Evolutionary conservation across 2,113 vertebrate species (phyloP), one percentile per base, ranked within the genome.

Genomic region (Urocynchramus pylzowi): DNA sequence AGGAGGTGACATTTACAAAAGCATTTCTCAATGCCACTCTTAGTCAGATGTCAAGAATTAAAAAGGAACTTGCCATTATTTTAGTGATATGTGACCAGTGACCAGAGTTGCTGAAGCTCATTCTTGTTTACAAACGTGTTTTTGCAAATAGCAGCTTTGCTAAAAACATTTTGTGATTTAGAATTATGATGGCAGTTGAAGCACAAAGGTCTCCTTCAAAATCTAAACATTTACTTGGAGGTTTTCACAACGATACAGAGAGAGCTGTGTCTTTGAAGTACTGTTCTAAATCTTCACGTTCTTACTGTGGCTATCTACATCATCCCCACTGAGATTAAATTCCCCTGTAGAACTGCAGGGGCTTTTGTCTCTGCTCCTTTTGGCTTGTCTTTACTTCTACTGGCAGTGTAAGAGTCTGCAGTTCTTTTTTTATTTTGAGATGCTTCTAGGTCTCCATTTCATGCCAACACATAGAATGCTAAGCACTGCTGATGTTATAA

Each of bases 321-420:
- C 19, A 64, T 35, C 6, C 2, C 4, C 31, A 41, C 0, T 9
- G 68, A 57, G 28, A 70, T 49, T n/a, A 37, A 6, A 5, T 52
- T 86, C 20, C 41, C 12, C 8, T 30, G 2, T 24, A 35, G 37
- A 80, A 37, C 11, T 47, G 11, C 45, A 54, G 18, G 18, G 18
- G 27, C 9, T 77, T 84, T 35, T 53, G 10, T 53, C 42, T 88
- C n/a, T 71, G 8, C 5, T 90, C 9, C 35, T 11, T 52, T 37
- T 81, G 22, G 12, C 28, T 60, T 64, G 5, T 82, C 50, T 67
- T 70, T 90, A 12, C 5, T 81, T 67, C 31, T 50, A 7, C 14
- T 56, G 10, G 21, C 35, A 37, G 1, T 31, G 2, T 22, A 65
- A 68, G 6, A 59, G 22, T 42, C 22, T 83, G 23, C 3, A n/a